Evolutionary conservation across 2,797 vertebrate genomes (phyloP).

Genomic region (Tangara arthus): DNA sequence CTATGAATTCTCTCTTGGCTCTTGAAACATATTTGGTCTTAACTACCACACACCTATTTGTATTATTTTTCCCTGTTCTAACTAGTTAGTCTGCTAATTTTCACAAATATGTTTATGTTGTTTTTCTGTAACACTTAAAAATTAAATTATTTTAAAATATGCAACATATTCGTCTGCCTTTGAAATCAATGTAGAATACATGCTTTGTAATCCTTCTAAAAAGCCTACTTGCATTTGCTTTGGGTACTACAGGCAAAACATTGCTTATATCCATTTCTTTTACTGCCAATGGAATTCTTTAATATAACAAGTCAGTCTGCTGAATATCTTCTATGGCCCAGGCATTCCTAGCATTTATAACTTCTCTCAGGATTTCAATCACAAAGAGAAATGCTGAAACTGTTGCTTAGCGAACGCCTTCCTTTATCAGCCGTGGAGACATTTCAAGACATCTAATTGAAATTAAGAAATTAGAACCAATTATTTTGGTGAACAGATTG

Average conservation of each 20-base stretch:
- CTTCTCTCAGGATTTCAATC: neutral
- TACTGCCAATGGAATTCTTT: neutral
- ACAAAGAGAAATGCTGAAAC: neutral
- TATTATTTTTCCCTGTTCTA: neutral
- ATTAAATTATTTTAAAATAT: neutral
- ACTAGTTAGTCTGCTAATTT: neutral
- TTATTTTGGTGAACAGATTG: neutral
- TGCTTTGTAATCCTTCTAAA: neutral
- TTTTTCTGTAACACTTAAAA: neutral
- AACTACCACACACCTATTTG: neutral
- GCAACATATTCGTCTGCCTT: neutral
- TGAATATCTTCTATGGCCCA: neutral
- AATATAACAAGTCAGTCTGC: neutral
- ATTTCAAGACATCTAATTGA: neutral
- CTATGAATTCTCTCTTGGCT: neutral
- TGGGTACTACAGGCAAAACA: conserved; percentile 7
- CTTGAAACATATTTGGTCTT: neutral
- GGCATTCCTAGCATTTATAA: conserved; percentile 2
- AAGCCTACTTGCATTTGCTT: neutral
- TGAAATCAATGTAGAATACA: neutral
- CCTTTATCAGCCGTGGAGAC: neutral
- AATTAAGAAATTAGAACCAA: neutral
- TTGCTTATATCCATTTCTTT: conserved; percentile 19
- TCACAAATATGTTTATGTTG: neutral
- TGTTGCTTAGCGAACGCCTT: conserved; percentile 28